Base-by-base conservation (phyloP, 2,113 vertebrate genomes). In the Carassius gibelio region DNA sequence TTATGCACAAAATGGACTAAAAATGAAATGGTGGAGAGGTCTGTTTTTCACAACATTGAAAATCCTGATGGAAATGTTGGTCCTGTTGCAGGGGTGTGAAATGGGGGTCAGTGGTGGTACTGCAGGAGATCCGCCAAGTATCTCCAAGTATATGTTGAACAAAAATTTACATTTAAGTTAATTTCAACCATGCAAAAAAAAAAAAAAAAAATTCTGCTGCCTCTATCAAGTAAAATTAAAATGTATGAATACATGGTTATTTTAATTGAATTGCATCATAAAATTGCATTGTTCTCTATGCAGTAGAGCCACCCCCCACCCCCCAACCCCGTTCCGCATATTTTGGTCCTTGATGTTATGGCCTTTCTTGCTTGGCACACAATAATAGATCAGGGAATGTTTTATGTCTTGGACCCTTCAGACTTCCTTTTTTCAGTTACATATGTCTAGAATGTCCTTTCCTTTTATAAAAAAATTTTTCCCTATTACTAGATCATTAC, bases 291-390 rank as follows among this genome's bases (percentile, higher is more conserved):
- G 45, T 17, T 55, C 50, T 55, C 34, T 68, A 8, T 30, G 30
- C 30, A 2, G 30, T 30, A 26, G 26, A 26, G 26, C 26, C 26
- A 26, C 26, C 26, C n/a, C n/a, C n/a, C n/a, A n/a, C n/a, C n/a
- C n/a, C n/a, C 26, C 26, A 30, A 30, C n/a, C 62, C 59, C 52
- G 8, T 85, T 86, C 61, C 45, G 59, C 81, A 36, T 75, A 52
- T 83, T 75, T 88, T 21, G 21, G 23, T 21, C 13, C 13, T 64
- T 84, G 76, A 86, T 23, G 26, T 86, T 84, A 84, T 81, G 75
- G 81, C 69, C 77, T 81, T 45, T 76, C 21, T 81, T 81, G 79
- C 55, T 79, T 5, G 15, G 17, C 30, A 21, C 26, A 61, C 17
- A 79, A 79, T 38, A 79, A 34, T 61, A 79, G 76, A 30, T 76